Conservation (phyloP, 2,113 vertebrate genomes). For the Paradisaea rubra region DNA sequence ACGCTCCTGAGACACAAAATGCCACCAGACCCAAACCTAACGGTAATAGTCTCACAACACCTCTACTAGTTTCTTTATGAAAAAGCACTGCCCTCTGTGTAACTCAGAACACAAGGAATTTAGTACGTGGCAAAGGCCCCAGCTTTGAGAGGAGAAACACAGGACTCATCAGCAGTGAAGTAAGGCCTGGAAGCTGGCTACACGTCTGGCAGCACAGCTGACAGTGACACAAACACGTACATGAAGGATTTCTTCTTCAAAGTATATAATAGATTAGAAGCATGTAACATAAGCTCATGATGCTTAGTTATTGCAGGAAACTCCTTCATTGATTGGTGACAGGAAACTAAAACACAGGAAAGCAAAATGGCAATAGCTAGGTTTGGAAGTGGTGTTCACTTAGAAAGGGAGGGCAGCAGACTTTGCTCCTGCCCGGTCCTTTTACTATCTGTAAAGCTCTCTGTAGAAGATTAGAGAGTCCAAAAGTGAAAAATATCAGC, state of each 20-base stretch:
- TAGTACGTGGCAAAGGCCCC: not conserved
- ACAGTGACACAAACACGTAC: not conserved
- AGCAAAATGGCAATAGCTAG: not conserved
- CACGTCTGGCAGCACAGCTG: not conserved
- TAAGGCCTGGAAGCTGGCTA: not conserved
- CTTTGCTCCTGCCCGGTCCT: not conserved
- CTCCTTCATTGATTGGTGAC: not conserved
- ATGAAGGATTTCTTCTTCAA: not conserved
- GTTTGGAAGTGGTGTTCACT: not conserved
- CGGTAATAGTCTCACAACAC: fast-evolving
- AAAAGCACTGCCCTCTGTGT: not conserved
- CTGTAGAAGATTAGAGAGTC: not conserved
- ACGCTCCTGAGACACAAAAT: not conserved
- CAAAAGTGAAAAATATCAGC: not conserved
- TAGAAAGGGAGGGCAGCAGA: not conserved
- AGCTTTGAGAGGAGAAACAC: not conserved
- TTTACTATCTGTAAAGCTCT: not conserved
- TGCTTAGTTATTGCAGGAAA: not conserved
- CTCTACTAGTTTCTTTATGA: not conserved
- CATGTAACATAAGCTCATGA: not conserved
- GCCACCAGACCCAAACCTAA: not conserved
- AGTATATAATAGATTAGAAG: not conserved
- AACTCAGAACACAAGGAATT: not conserved
- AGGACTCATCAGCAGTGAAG: not conserved
- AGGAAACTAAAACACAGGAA: not conserved